These are phyloP conservation scores for Erithacus rubecula DNA, from an alignment of 2,797 vertebrate species.

Conservation along the genomic window DNA sequence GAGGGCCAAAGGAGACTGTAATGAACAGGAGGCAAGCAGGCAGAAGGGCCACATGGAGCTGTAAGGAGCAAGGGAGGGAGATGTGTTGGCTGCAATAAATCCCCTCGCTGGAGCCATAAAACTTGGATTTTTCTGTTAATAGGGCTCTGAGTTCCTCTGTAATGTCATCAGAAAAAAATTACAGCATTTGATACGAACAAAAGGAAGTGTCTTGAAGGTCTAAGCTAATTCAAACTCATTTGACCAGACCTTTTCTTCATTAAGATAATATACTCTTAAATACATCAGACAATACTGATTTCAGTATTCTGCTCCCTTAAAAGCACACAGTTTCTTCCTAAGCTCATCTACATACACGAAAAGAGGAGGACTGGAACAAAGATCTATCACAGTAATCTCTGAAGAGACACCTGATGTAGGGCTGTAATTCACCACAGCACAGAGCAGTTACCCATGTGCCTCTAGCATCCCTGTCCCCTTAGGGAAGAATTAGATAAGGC, in stretches of 20 bases:
- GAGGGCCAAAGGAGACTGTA: conserved; percentile 43
- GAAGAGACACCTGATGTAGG: neutral
- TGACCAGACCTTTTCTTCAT: neutral
- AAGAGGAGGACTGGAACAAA: neutral
- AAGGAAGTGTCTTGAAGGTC: neutral
- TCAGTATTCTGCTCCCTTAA: neutral
- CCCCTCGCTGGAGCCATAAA: conserved; percentile 35
- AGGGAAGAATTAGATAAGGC: neutral
- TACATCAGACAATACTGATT: neutral
- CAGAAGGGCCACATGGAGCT: conserved; percentile 27
- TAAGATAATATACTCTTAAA: neutral
- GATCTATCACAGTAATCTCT: neutral
- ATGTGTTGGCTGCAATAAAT: conserved; percentile 36
- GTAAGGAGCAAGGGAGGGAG: conserved; percentile 22
- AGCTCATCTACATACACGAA: neutral
- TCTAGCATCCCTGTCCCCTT: neutral
- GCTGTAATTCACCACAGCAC: neutral
- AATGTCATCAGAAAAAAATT: conserved; percentile 32
- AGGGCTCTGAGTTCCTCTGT: conserved; percentile 40
- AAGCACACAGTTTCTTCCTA: neutral
- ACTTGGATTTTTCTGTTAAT: conserved; percentile 54
- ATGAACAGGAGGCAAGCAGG: conserved; percentile 50
- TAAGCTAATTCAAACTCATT: neutral
- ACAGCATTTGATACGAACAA: neutral
- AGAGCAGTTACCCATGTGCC: neutral